Conservation (phyloP, 2,113 vertebrate species). For the Tragelaphus strepsiceros region DNA sequence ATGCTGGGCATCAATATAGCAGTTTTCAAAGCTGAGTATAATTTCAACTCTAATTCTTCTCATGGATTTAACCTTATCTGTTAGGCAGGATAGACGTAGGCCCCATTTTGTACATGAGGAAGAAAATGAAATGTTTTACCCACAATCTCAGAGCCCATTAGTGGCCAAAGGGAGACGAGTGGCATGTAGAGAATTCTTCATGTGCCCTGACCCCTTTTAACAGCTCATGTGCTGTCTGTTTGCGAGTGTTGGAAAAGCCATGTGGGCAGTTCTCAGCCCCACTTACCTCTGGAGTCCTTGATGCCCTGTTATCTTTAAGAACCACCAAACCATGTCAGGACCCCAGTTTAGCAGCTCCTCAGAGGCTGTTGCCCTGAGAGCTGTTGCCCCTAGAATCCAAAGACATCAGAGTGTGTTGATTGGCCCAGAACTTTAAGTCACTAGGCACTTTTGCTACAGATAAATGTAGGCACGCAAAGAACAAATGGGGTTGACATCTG, state of each 20-base stretch:
- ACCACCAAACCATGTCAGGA: background rate
- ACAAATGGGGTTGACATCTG: slow-evolving; percentile 23
- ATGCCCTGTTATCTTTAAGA: background rate
- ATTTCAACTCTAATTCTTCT: background rate
- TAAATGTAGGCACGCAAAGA: slow-evolving; percentile 23
- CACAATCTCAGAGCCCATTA: background rate
- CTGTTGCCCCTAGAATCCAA: background rate
- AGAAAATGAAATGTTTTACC: background rate
- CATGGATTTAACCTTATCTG: background rate
- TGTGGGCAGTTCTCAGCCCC: fast-evolving
- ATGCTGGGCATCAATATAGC: background rate
- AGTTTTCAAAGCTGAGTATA: background rate
- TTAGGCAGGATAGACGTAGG: background rate
- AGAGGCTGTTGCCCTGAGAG: background rate
- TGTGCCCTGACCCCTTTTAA: background rate
- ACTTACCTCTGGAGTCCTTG: too few relatives aligned
- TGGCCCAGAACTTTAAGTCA: background rate
- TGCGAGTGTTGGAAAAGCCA: background rate
- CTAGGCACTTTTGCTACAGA: background rate
- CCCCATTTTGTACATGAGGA: background rate
- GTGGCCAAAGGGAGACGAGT: background rate
- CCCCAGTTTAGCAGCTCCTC: background rate
- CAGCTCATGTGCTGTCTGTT: background rate
- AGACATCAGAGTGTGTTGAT: background rate
- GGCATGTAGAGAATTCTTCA: background rate